Conservation (phyloP, 2,797 vertebrate species). For the Crax fasciolata region DNA sequence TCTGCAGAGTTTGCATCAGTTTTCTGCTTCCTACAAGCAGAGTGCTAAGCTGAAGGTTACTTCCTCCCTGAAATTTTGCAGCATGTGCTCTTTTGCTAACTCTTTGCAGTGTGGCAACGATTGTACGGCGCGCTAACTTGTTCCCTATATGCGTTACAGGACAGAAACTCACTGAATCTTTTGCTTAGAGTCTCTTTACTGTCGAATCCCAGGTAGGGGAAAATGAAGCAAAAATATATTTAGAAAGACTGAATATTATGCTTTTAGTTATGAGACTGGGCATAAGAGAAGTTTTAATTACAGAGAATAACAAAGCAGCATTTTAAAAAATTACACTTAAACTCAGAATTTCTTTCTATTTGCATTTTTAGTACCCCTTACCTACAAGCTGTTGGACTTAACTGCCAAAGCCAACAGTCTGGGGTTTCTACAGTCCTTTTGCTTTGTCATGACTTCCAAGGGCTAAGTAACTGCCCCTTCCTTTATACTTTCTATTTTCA, state of each 20-base stretch:
- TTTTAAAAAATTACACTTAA: not conserved
- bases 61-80: not conserved
- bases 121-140: not conserved
- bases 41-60: not conserved
- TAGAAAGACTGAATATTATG: not conserved
- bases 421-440: not conserved
- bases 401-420: not conserved
- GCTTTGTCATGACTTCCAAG: not conserved
- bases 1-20: not conserved
- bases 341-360: not conserved
- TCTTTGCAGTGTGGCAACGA: not conserved
- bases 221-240: not conserved
- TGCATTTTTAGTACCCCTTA: not conserved
- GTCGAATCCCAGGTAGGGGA: not conserved
- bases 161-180: not conserved
- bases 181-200: not conserved
- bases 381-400: not conserved
- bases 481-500: not conserved
- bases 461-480: not conserved
- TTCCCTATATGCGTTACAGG: fast-evolving
- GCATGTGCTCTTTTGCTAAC: not conserved
- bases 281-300: not conserved
- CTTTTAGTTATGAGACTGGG: not conserved
- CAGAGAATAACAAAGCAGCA: not conserved
- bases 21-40: not conserved